Conservation (phyloP, 2,888 invertebrate species). For the Cerastis leucographa region DNA sequence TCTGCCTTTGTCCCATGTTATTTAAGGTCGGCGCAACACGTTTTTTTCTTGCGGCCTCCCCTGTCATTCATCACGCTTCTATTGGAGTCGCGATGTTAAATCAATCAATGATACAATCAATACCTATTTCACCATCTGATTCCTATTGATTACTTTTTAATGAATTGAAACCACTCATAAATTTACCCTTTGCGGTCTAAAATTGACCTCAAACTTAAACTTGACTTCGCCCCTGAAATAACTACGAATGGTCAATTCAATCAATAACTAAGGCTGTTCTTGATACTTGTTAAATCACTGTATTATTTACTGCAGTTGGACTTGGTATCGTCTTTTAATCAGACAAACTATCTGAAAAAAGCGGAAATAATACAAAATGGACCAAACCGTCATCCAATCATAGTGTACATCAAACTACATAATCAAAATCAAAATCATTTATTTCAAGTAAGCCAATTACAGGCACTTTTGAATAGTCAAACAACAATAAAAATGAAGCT, state of each 20-base stretch:
- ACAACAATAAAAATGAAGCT: too few relatives aligned
- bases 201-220: slow-evolving; percentile 34
- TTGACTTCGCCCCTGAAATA: slow-evolving; percentile 28
- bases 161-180: slow-evolving; percentile 14
- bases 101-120: neutral
- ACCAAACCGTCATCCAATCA: neutral
- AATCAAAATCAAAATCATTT: too few relatives aligned
- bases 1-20: too few relatives aligned
- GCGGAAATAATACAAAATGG: neutral
- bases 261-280: slow-evolving; percentile 18
- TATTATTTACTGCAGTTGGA: neutral
- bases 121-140: neutral
- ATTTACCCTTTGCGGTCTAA: neutral
- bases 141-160: slow-evolving; percentile 4
- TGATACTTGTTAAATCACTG: slow-evolving; percentile 2
- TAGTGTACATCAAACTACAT: neutral
- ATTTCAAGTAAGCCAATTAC: too few relatives aligned
- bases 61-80: too few relatives aligned
- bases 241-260: slow-evolving; percentile 27
- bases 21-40: too few relatives aligned
- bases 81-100: neutral
- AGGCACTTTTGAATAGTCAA: too few relatives aligned
- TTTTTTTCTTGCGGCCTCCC: too few relatives aligned
- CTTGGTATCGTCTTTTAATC: too few relatives aligned
- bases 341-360: neutral